phyloP scores from a whole-genome alignment of 2,797 vertebrate species.

The Pampus argenteus region DNA sequence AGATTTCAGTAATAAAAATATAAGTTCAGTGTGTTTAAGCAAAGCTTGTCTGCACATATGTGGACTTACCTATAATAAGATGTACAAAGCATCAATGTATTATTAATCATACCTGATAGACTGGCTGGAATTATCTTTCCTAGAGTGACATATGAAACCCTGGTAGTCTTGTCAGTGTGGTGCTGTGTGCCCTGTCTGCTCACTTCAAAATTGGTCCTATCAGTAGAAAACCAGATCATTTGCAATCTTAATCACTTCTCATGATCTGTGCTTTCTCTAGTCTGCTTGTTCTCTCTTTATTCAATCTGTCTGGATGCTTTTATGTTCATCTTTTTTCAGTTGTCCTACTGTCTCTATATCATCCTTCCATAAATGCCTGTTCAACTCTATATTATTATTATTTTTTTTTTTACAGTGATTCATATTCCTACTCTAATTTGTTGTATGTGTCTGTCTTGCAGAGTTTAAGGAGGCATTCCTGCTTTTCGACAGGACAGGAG shows the following conservation, averaged over 20 bases:
- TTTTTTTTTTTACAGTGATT: constrained; percentile 1
- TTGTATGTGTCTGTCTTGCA: constrained; percentile 63
- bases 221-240: constrained; percentile 5
- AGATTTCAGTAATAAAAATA: neutral
- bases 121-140: neutral
- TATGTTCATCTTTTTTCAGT: neutral
- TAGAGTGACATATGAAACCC: neutral
- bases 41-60: neutral
- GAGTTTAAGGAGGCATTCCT: constrained; percentile 97
- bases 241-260: constrained; percentile 1
- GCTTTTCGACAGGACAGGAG: constrained; percentile 94
- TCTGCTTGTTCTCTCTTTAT: constrained; percentile 39
- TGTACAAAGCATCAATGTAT: neutral
- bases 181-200: neutral
- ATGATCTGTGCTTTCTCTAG: constrained; percentile 16
- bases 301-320: constrained; percentile 11
- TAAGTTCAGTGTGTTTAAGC: neutral
- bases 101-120: neutral
- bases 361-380: constrained; percentile 4
- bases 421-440: constrained; percentile 10
- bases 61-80: neutral
- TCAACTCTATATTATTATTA: constrained; percentile 3
- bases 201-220: constrained; percentile 1
- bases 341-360: constrained; percentile 8
- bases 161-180: neutral